A percentile compares a stretch with the other conserved stretches of the same genome.
phyloP scores from a whole-genome alignment of 1,140 invertebrate species.

The Batillaria attramentaria region DNA sequence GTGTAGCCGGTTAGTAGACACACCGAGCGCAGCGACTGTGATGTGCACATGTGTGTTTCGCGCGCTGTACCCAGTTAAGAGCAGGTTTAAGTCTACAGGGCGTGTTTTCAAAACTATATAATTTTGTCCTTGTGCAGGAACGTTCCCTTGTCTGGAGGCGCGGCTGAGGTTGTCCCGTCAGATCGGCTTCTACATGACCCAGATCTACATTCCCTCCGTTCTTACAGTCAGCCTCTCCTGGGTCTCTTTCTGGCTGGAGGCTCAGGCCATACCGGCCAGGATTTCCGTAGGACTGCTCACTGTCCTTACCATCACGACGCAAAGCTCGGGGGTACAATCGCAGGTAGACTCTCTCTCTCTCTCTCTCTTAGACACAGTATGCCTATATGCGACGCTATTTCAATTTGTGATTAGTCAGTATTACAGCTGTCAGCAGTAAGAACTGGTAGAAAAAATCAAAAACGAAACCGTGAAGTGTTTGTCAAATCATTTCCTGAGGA shows the following conservation, averaged over 20 bases:
- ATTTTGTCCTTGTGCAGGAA: too few species aligned
- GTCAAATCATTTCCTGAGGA: too few species aligned
- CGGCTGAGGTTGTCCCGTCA: slow-evolving; percentile 39
- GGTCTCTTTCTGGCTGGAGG: slow-evolving; percentile 85
- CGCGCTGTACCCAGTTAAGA: too few species aligned
- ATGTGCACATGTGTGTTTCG: too few species aligned
- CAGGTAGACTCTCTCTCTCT: slow-evolving; percentile 50
- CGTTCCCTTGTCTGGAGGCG: slow-evolving; percentile 42
- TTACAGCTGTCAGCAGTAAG: too few species aligned
- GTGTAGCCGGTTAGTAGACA: too few species aligned
- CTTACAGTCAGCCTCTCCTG: slow-evolving; percentile 49
- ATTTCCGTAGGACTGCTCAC: slow-evolving; percentile 73
- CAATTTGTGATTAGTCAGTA: too few species aligned
- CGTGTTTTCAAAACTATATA: too few species aligned
- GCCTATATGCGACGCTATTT: too few species aligned
- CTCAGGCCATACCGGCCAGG: slow-evolving; percentile 62
- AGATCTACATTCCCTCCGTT: slow-evolving; percentile 46
- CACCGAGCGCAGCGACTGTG: too few species aligned
- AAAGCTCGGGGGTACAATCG: slow-evolving; percentile 39
- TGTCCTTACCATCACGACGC: slow-evolving; percentile 44
- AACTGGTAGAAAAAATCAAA: too few species aligned
- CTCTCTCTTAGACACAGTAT: slow-evolving; percentile 77
- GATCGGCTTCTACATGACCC: slow-evolving; percentile 48
- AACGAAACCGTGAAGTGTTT: slow-evolving; percentile 66
- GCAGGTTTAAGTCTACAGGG: too few species aligned